Base-by-base conservation (phyloP, 2,113 vertebrate genomes). In the Thamnophis sirtalis region DNA sequence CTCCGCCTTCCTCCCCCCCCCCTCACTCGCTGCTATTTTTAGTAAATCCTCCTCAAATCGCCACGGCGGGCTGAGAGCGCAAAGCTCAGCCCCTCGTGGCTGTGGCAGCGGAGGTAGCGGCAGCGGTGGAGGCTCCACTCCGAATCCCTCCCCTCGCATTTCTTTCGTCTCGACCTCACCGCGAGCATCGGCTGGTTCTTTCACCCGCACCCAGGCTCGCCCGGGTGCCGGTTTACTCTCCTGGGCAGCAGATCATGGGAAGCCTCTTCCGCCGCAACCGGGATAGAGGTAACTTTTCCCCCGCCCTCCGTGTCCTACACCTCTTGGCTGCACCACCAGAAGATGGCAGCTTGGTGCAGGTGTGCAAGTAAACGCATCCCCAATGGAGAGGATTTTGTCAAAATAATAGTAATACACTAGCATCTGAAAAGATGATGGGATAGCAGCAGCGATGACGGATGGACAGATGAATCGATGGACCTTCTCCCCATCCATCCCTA, bases 341-440 rank as follows among this genome's bases (percentile, higher is more conserved):
- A 96, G 95, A 97, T 97, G 97, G 96, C 97, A 97, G 92, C 92
- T 91, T 92, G 63, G 95, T 95, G 96, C 92, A 88, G 84, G 91
- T 58, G 93, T 93, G 95, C 96, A 96, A 97, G 96, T 97, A 38
- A 80, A 80, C 97, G 93, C 94, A 95, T 96, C 93, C 96, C 93
- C 91, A 54, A 94, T 93, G 96, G 95, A 58, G 92, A 92, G 22
- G 3, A 56, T 24, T 22, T n/a, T 54, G 17, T n/a, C 0, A 55
- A 54, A 28, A 26, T 8, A 53, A 55, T 80, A 38, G 15, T 73
- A 38, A 73, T 33, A 73, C 3, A 28, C 9, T 48, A 90, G 92
- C 88, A 19, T 93, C 91, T 5, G 93, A 84, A 90, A 93, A 97
- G 96, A 97, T 97, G 96, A 97, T 95, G 95, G 50, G 55, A 56